Evolutionary conservation across 2,888 invertebrate species (phyloP), one percentile per base, ranked within the genome.

Genomic region (Criorhina ranunculi): DNA sequence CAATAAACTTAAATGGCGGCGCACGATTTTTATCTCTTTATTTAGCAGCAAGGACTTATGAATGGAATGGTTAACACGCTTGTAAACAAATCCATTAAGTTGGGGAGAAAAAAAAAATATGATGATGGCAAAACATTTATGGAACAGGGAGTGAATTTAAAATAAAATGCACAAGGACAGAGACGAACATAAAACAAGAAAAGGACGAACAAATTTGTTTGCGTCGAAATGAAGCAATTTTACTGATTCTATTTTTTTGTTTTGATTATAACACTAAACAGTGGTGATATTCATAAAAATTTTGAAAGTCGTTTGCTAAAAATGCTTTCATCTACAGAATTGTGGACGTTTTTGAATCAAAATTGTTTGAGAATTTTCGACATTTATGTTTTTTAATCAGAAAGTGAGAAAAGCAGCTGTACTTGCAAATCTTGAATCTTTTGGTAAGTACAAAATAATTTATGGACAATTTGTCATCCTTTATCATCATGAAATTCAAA

Each of bases 1-100:
- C 62, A 53, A 73, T 73, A 73, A 73, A 73, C 35, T 44, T 42
- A 44, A 73, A 73, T 62, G 40, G 17, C 12, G 29, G 35, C 29
- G 31, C 40, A 40, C 40, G 51, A 51, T 33, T 60, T n/a, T 60
- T 60, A 60, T 59, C 40, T 51, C 40, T 31, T 51, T 19, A 40
- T 67, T 40, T 29, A 40, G 12, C 53, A 7, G 29, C 24, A 24
- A 24, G 24, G 24, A 4, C 24, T 24, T 24, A 3, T 24, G 24
- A 24, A 24, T 24, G 24, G 40, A 11, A 11, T 17, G 49, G 37
- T 15, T 46, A 33, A 62, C 8, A 29, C n/a, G 37, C 9, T 59
- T 37, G 59, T 70, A 70, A 70, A 70, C 59, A 70, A 49, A 59
- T 35, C 15, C 59, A 37, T 57, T 24, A 29, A 8, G 8, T 5